Base-by-base conservation (phyloP, 1,140 invertebrate species). In the Fopius arisanus region DNA sequence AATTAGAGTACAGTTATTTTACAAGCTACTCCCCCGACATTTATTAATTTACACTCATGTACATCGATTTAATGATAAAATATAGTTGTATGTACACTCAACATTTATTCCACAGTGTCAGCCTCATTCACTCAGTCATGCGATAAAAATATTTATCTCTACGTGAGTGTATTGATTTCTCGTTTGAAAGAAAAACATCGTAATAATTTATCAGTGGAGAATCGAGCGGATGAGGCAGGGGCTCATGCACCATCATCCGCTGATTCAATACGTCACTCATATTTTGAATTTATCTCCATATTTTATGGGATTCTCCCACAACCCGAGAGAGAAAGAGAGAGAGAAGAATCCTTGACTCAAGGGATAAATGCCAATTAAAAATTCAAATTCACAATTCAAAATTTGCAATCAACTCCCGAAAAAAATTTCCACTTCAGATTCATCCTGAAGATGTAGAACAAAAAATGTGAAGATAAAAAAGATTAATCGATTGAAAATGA, bases 231-330 rank as follows among this genome's bases (percentile, higher is more conserved):
- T 16, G 68, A 70, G 51, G 68, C 21, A 16, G 68, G 68, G 68
- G 68, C 68, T 72, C 70, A 48, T 72, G 19, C 16, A 62, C 70
- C 70, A 40, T 72, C 59, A 41, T 72, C 59, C 70, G 70, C 59
- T 26, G 54, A 72, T 72, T 48, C 70, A 26, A 65, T 41, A 28
- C 29, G 19, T 63, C 16, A 69, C 26, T 31, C 19, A 68, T 21
- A 59, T 28, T 59, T 23, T 7, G 9, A 59, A 59, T 26, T 23
- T 28, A 28, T 48, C 3, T 48, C 16, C 1, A 48, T n/a, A 7
- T 37, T 3, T 37, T 37, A 37, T 37, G 9, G 7, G 12, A 37
- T 37, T 37, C 12, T 37, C 33, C 33, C n/a, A n/a, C n/a, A n/a
- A n/a, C n/a, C n/a, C n/a, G n/a, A n/a, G n/a, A n/a, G n/a, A n/a